Evolutionary conservation across 2,888 invertebrate genomes (phyloP).

Genomic region (Dynastes maya): DNA sequence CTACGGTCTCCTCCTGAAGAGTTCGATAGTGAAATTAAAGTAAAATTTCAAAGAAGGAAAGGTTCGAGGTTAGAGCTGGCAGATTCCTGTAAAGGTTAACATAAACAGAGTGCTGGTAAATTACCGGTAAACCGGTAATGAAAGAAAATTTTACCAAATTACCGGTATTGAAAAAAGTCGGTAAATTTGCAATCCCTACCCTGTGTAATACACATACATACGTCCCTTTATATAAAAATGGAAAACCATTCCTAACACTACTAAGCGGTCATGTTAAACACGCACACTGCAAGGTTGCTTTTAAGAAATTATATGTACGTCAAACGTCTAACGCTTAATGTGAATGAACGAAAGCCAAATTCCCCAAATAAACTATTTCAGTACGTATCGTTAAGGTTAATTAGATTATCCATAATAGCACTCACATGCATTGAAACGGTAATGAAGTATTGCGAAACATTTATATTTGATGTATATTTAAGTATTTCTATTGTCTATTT

Average conservation of each 20-base stretch:
- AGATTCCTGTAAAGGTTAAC: too few relatives aligned
- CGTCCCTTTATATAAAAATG: not conserved
- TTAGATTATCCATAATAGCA: not conserved
- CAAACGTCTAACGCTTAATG: not conserved
- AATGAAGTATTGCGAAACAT: constrained; percentile 2
- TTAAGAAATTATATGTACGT: constrained; percentile 15
- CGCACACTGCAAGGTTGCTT: not conserved
- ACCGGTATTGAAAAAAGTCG: too few relatives aligned
- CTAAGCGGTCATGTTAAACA: constrained; percentile 4
- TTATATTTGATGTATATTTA: too few relatives aligned
- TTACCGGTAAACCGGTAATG: too few relatives aligned
- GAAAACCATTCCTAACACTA: not conserved
- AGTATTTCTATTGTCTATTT: not conserved
- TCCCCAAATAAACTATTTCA: not conserved
- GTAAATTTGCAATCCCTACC: too few relatives aligned
- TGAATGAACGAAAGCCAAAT: not conserved
- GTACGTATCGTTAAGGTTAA: not conserved
- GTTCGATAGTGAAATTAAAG: too few relatives aligned
- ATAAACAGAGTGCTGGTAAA: too few relatives aligned
- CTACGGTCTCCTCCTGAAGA: too few relatives aligned
- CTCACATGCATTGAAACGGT: not conserved
- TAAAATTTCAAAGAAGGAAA: too few relatives aligned
- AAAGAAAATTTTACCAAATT: too few relatives aligned
- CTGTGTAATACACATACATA: too few relatives aligned
- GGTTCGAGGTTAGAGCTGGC: too few relatives aligned